These are phyloP conservation scores for Baryphthengus martii DNA, from an alignment of 2,113 vertebrate genomes.

Conservation along the genomic window DNA sequence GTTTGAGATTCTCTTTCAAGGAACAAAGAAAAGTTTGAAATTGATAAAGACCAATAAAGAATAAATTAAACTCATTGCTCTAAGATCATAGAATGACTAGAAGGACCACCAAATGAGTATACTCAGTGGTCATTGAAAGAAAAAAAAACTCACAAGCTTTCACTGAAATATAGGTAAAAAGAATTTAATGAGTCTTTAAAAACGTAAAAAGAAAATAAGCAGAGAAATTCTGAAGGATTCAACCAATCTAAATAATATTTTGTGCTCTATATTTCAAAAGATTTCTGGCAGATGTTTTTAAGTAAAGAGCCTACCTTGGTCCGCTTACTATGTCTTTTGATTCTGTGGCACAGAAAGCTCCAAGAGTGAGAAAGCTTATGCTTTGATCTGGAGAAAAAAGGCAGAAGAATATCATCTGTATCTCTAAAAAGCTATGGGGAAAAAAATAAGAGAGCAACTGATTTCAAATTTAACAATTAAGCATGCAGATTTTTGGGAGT, in stretches of 20 bases:
- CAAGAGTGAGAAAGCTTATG: neutral
- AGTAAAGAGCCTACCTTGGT: neutral
- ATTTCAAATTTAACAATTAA: conserved; percentile 21
- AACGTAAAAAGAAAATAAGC: neutral
- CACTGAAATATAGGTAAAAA: neutral
- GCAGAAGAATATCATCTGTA: neutral
- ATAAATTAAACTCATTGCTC: neutral
- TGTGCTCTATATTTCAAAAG: neutral
- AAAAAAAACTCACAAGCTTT: neutral
- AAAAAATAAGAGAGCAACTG: neutral
- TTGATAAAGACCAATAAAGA: neutral
- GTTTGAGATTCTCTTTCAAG: neutral
- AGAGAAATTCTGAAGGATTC: neutral
- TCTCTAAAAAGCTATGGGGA: neutral
- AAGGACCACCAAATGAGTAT: neutral
- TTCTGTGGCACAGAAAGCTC: neutral
- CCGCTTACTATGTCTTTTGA: neutral
- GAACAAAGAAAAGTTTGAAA: neutral
- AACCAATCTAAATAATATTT: neutral
- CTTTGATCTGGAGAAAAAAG: neutral
- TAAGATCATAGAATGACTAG: neutral
- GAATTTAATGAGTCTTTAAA: neutral
- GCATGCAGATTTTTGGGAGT: neutral
- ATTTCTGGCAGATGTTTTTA: neutral
- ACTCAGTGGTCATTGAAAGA: neutral